Evolutionary conservation across 2,113 vertebrate genomes (phyloP).

Genomic region (Scolopax mira): DNA sequence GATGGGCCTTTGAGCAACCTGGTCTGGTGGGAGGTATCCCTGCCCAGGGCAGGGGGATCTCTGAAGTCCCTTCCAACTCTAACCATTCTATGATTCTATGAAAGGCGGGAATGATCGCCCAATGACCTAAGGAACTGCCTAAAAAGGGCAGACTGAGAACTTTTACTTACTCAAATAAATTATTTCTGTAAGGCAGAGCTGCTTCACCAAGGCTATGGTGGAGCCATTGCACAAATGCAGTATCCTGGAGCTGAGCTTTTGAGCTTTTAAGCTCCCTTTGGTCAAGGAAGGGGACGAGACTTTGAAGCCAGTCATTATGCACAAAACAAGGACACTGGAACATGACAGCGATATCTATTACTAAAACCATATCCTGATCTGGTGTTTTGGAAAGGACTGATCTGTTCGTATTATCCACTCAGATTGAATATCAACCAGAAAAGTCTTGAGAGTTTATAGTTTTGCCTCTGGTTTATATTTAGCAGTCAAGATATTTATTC

Average conservation of each 20-base stretch:
- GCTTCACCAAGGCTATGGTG: not conserved
- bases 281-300: not conserved
- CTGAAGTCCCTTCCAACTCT: too few species aligned
- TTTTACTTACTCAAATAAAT: not conserved
- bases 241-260: not conserved
- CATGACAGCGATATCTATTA: not conserved
- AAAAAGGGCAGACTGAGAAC: not conserved
- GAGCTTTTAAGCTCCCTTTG: not conserved
- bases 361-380: not conserved
- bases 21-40: too few species aligned
- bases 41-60: too few species aligned
- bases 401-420: not conserved
- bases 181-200: not conserved
- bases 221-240: not conserved
- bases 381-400: not conserved
- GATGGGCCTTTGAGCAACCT: too few species aligned
- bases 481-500: slow-evolving; percentile 13
- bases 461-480: slow-evolving; percentile 23
- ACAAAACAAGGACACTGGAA: not conserved
- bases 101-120: not conserved
- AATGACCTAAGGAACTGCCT: not conserved
- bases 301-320: not conserved
- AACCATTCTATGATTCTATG: too few species aligned
- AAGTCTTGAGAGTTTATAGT: not conserved
- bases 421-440: not conserved